Evolutionary conservation across 2,113 vertebrate genomes (phyloP).

Genomic region (Neotoma lepida): DNA sequence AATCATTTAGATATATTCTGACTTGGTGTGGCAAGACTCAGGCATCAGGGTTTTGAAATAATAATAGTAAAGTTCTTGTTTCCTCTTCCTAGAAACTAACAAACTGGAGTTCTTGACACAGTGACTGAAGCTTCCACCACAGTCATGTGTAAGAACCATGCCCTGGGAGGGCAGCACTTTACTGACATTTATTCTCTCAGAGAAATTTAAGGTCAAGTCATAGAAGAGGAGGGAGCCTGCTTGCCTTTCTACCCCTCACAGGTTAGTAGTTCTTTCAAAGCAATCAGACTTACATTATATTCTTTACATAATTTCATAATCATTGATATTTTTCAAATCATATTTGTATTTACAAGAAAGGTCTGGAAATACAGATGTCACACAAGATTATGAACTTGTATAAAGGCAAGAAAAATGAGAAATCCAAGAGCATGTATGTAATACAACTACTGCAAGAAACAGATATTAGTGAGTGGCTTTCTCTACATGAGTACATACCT

Average conservation of each 20-base stretch:
- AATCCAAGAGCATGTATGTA: not conserved
- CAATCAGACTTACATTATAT: not conserved
- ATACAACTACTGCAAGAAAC: not conserved
- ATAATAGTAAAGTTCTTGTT: not conserved
- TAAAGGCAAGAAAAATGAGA: not conserved
- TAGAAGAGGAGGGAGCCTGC: fast-evolving
- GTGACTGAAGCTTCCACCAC: not conserved
- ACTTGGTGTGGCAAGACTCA: not conserved
- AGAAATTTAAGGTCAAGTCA: not conserved
- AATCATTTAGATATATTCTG: not conserved
- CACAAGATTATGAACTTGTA: not conserved
- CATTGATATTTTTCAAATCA: not conserved
- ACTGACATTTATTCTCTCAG: not conserved
- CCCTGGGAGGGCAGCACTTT: not conserved
- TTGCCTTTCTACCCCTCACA: not conserved
- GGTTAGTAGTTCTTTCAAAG: not conserved
- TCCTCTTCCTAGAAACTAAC: slow-evolving; percentile 22
- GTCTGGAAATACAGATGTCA: not conserved
- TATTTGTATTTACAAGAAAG: not conserved
- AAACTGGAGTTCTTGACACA: not conserved
- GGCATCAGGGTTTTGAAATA: not conserved
- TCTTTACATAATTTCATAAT: not conserved
- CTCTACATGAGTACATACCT: not conserved
- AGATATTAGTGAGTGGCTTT: not conserved
- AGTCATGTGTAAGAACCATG: not conserved